Conservation (phyloP, 2,797 vertebrate genomes). For the Hippopotamyrus pictus region DNA sequence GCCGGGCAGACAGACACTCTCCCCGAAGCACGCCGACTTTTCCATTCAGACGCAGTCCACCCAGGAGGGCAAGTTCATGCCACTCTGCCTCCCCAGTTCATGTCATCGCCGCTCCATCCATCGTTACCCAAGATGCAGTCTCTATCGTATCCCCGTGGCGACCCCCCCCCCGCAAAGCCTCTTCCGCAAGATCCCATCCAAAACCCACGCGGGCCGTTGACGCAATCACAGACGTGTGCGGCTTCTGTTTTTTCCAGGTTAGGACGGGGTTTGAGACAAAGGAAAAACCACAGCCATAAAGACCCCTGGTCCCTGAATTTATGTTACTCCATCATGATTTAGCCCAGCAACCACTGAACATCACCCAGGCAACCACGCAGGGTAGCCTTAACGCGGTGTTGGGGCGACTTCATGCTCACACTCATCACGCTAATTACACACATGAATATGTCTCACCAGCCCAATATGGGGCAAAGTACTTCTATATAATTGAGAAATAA, state of each 20-base stretch:
- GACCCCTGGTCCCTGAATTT: background rate
- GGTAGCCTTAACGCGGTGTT: background rate
- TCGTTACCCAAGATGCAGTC: background rate
- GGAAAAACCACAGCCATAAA: background rate
- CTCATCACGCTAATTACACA: background rate
- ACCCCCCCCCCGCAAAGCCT: background rate
- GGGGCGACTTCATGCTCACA: background rate
- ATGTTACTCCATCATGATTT: background rate
- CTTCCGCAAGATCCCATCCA: background rate
- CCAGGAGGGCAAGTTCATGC: background rate
- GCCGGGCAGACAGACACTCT: background rate
- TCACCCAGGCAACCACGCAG: background rate
- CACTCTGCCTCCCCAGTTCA: background rate
- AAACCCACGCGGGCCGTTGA: background rate
- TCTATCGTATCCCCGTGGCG: no score
- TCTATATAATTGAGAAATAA: background rate
- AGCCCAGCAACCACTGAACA: background rate
- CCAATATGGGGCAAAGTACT: background rate
- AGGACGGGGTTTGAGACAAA: background rate
- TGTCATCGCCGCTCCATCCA: background rate
- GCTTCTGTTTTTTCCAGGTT: background rate
- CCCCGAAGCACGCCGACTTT: background rate
- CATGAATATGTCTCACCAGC: background rate
- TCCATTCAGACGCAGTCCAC: background rate
- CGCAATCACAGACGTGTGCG: background rate